These are phyloP conservation scores for Sinotaia quadrata DNA, from an alignment of 2,888 invertebrate species.

Conservation along the genomic window DNA sequence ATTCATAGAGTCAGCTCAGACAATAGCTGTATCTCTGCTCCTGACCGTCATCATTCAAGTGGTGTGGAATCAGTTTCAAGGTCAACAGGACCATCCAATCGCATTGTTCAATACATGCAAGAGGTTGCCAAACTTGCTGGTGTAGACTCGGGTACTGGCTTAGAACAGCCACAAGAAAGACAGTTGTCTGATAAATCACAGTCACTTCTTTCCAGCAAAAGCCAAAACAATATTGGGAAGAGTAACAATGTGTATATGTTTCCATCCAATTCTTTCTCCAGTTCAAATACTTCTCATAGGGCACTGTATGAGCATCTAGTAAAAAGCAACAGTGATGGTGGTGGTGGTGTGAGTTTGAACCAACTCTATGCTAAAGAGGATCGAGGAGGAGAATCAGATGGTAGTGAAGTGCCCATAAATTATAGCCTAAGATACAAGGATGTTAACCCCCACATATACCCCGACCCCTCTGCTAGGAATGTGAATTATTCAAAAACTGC, in stretches of 20 bases:
- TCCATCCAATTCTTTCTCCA: neutral
- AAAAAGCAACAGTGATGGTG: neutral
- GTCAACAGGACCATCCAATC: slow-evolving; percentile 42
- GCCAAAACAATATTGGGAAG: neutral
- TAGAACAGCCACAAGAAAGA: neutral
- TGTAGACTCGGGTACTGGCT: slow-evolving; percentile 44
- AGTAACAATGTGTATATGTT: neutral
- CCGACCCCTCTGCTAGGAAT: neutral
- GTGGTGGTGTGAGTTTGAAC: slow-evolving; percentile 3
- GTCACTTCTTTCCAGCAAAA: too few relatives aligned
- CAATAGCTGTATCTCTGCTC: slow-evolving; percentile 3
- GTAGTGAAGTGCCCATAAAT: slow-evolving; percentile 61
- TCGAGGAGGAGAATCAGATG: slow-evolving; percentile 28
- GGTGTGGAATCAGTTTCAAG: slow-evolving; percentile 28
- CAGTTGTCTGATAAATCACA: neutral
- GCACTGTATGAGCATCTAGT: slow-evolving; percentile 6
- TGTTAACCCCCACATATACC: slow-evolving; percentile 19
- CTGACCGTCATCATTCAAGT: neutral
- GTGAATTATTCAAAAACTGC: too few relatives aligned
- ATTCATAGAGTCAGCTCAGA: slow-evolving; percentile 25
- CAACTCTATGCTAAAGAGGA: neutral
- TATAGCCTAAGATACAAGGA: slow-evolving; percentile 58
- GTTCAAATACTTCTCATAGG: neutral
- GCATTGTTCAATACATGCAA: slow-evolving; percentile 67
- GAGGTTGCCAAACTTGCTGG: slow-evolving; percentile 67